Percentiles rank a stretch among this genome's conserved stretches.
Conservation (phyloP, 1,140 invertebrate species). For the Penaeus japonicus region DNA sequence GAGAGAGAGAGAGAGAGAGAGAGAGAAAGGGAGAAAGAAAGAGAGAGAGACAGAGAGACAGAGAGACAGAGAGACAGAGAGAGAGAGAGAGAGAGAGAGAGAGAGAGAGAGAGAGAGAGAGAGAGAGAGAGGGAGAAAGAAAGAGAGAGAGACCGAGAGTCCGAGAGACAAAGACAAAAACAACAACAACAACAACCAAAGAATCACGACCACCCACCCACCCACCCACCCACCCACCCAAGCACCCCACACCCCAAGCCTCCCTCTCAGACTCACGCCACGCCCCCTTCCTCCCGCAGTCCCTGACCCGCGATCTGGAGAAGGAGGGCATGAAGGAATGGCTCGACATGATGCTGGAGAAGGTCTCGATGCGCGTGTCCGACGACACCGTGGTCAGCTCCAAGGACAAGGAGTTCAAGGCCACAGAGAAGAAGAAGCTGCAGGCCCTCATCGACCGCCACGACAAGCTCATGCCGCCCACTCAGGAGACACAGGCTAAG, state of each 20-base stretch:
- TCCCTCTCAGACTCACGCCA: not conserved
- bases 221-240: too few species aligned
- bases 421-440: slow-evolving; percentile 57
- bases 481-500: slow-evolving; percentile 57
- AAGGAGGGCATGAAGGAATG: slow-evolving; percentile 60
- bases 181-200: not conserved
- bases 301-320: slow-evolving; percentile 60
- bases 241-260: not conserved
- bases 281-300: slow-evolving; percentile 32
- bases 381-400: slow-evolving; percentile 46
- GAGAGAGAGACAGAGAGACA: too few species aligned
- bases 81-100: too few species aligned
- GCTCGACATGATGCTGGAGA: slow-evolving; percentile 60
- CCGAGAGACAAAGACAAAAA: not conserved
- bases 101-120: too few species aligned
- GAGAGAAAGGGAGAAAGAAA: too few species aligned
- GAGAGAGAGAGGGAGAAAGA: too few species aligned
- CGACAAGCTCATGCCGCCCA: slow-evolving; percentile 57
- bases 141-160: not conserved
- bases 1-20: too few species aligned
- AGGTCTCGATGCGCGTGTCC: slow-evolving; percentile 53
- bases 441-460: slow-evolving; percentile 60
- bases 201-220: not conserved
- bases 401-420: slow-evolving; percentile 59
- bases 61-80: too few species aligned